A percentile compares a stretch with the other conserved stretches of the same genome.
phyloP scores from a whole-genome alignment of 1,140 invertebrate species.

The Meloidogyne floridensis region DNA sequence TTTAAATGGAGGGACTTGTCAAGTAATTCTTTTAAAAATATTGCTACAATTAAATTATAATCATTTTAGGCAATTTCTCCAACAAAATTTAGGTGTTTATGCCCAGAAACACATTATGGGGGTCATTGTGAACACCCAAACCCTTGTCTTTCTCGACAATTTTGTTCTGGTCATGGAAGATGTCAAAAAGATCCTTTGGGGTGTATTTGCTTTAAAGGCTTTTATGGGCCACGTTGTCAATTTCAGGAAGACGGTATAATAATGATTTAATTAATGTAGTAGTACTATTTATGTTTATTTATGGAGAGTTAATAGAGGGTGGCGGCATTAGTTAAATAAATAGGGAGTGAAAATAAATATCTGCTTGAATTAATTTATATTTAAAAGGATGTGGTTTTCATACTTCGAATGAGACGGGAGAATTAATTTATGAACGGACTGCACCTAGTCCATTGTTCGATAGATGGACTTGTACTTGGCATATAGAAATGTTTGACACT shows the following conservation, averaged over 20 bases:
- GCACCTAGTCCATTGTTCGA: conserved; percentile 19
- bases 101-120: conserved; percentile 31
- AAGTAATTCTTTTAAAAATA: conserved; percentile 16
- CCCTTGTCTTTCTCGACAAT: conserved; percentile 34
- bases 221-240: conserved; percentile 39
- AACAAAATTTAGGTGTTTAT: conserved; percentile 27
- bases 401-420: conserved; percentile 41
- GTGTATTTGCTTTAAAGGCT: conserved; percentile 43
- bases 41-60: not conserved
- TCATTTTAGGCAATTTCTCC: conserved; percentile 33
- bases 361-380: not conserved
- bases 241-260: conserved; percentile 38
- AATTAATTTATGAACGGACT: conserved; percentile 36
- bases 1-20: conserved; percentile 40
- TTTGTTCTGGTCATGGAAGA: conserved; percentile 34
- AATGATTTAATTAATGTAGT: no score
- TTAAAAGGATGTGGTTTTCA: conserved; percentile 40
- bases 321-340: no score
- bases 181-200: conserved; percentile 24
- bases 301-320: no score
- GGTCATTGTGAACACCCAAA: conserved; percentile 32
- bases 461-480: conserved; percentile 41
- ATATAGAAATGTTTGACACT: conserved; percentile 47
- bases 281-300: no score
- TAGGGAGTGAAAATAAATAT: not conserved